phyloP scores from a whole-genome alignment of 2,888 invertebrate species.

The Ephialtes manifestator region DNA sequence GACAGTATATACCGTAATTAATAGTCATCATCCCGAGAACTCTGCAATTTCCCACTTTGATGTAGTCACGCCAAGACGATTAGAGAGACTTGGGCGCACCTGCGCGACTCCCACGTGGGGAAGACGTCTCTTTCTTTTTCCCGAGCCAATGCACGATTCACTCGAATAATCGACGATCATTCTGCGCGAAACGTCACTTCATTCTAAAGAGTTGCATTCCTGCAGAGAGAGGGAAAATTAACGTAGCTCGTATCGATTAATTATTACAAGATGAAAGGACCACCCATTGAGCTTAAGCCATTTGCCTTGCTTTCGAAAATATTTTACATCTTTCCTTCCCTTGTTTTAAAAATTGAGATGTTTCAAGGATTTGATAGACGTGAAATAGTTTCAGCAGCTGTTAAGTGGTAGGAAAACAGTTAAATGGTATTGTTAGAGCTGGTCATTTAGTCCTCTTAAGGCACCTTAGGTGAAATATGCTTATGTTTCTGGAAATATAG shows the following conservation, averaged over 20 bases:
- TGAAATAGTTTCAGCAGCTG: not conserved
- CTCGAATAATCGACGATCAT: constrained; percentile 37
- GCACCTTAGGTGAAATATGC: no score
- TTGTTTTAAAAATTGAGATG: constrained; percentile 4
- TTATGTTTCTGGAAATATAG: no score
- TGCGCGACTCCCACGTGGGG: constrained; percentile 55
- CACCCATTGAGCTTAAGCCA: not conserved
- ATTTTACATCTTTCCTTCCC: not conserved
- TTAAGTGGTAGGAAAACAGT: not conserved
- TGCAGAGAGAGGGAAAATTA: constrained; percentile 7
- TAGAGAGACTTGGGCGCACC: constrained; percentile 52
- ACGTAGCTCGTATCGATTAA: constrained; percentile 5
- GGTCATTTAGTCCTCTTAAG: not conserved
- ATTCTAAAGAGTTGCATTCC: not conserved
- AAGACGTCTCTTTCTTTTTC: constrained; percentile 31
- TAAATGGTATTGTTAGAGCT: not conserved
- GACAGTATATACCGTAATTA: constrained; percentile 46
- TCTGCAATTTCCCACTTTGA: constrained; percentile 60
- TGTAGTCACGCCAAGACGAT: constrained; percentile 55
- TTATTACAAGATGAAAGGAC: not conserved
- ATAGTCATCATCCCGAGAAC: constrained; percentile 53
- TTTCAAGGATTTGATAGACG: not conserved
- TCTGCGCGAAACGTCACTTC: constrained; percentile 18
- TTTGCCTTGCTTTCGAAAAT: not conserved
- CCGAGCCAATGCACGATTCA: constrained; percentile 20